Evolutionary conservation across 2,888 invertebrate genomes (phyloP).

Genomic region (Leptarthrus brevirostris): DNA sequence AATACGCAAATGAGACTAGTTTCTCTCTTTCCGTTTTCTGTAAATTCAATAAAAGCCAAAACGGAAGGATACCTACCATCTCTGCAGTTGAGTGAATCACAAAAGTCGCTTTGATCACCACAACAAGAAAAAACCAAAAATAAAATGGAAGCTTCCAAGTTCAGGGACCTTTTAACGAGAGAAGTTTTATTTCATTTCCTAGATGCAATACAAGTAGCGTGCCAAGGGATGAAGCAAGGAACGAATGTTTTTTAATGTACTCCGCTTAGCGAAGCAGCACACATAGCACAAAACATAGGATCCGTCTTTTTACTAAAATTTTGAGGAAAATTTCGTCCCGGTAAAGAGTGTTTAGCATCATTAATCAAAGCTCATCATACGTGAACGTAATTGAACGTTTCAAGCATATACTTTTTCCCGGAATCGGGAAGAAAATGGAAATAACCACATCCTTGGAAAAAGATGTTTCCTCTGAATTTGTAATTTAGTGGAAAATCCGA

Average conservation of each 20-base stretch:
- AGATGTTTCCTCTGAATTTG: too few species aligned
- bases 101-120: constrained; percentile 35
- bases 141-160: neutral
- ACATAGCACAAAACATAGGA: neutral
- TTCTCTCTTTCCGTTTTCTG: neutral
- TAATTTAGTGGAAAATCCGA: too few species aligned
- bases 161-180: constrained; percentile 31
- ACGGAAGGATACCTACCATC: constrained; percentile 8
- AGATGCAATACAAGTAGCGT: constrained; percentile 14
- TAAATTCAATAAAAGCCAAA: constrained; percentile 17
- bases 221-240: neutral
- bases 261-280: neutral
- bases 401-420: neutral
- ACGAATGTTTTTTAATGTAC: constrained; percentile 28
- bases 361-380: constrained; percentile 7
- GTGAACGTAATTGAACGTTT: neutral
- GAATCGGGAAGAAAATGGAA: too few species aligned
- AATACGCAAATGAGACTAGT: neutral
- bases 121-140: neutral
- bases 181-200: constrained; percentile 29
- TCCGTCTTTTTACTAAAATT: constrained; percentile 5
- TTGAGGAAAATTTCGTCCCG: neutral
- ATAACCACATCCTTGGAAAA: too few species aligned
- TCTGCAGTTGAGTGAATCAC: constrained; percentile 18
- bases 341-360: neutral